Evolutionary conservation across 2,888 invertebrate genomes (phyloP).

Genomic region (Pantelozetes paolii): DNA sequence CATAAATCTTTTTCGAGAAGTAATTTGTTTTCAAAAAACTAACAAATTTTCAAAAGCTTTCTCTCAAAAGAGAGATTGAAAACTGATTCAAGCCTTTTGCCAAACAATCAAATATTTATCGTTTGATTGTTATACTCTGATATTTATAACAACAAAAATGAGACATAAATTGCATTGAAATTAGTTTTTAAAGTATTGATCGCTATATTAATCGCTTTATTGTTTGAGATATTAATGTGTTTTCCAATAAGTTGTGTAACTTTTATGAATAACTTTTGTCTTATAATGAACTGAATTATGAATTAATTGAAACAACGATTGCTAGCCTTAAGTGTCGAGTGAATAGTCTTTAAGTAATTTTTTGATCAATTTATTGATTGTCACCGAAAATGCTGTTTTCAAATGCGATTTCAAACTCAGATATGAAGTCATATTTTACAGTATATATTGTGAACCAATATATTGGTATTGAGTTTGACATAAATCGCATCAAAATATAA

Average conservation of each 20-base stretch:
- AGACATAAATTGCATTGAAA: neutral
- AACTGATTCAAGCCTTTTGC: neutral
- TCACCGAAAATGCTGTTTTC: neutral
- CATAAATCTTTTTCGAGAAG: slow-evolving; percentile 17
- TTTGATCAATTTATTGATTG: slow-evolving; percentile 11
- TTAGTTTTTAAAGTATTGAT: too few species aligned
- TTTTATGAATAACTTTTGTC: too few species aligned
- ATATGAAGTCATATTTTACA: slow-evolving; percentile 13
- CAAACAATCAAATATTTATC: neutral
- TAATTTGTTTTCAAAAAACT: slow-evolving; percentile 16
- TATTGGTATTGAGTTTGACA: slow-evolving; percentile 9
- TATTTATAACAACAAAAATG: too few species aligned
- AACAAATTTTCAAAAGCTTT: slow-evolving; percentile 7
- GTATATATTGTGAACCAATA: neutral
- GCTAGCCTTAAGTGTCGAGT: neutral
- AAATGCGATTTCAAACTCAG: slow-evolving; percentile 12
- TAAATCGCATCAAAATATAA: slow-evolving; percentile 16
- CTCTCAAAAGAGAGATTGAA: neutral
- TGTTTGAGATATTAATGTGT: too few species aligned
- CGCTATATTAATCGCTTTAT: too few species aligned
- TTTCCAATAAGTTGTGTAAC: too few species aligned
- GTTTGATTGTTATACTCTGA: too few species aligned
- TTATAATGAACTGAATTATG: too few species aligned
- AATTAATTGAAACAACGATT: too few species aligned
- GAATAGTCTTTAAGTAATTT: neutral